Conservation (phyloP, 92 coral and sea anemone species). For the Palythoa heliodiscus region DNA sequence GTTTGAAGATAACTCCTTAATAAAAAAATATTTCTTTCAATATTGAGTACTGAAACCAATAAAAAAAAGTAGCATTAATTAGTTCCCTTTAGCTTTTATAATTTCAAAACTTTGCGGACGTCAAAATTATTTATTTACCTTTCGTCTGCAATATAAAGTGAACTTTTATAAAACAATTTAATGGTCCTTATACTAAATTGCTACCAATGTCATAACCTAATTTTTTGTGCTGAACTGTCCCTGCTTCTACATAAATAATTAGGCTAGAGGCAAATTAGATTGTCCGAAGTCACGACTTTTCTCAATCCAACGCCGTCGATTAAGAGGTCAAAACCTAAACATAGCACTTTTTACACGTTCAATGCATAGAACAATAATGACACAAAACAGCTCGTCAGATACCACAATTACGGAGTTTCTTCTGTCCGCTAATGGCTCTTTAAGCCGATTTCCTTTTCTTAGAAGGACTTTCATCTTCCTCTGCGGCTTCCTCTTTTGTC, state of each 20-base stretch:
- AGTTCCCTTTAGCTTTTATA: not conserved
- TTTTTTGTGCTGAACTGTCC: conserved; percentile 1
- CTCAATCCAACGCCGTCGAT: not conserved
- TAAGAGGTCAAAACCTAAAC: not conserved
- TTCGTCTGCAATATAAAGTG: not conserved
- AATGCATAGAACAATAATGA: not conserved
- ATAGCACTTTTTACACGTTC: conserved; percentile 28
- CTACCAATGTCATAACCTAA: not conserved
- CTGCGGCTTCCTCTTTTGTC: conserved; percentile 44
- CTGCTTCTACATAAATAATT: not conserved
- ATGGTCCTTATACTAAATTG: not conserved
- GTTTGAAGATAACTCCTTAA: not conserved
- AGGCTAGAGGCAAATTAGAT: not conserved
- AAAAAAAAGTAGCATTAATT: not conserved
- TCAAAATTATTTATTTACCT: not conserved
- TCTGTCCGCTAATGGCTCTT: not conserved
- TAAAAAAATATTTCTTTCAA: not conserved
- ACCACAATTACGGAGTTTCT: not conserved
- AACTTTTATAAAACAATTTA: not conserved
- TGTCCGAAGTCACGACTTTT: not conserved
- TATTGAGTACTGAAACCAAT: conserved; percentile 34
- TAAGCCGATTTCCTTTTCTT: conserved; percentile 68
- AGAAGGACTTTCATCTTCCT: conserved; percentile 71
- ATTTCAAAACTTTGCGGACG: not conserved
- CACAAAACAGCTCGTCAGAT: not conserved